A percentile compares a stretch with the other conserved stretches of the same genome.
Conservation (phyloP, 2,888 invertebrate genomes). For the Watsonalla binaria region DNA sequence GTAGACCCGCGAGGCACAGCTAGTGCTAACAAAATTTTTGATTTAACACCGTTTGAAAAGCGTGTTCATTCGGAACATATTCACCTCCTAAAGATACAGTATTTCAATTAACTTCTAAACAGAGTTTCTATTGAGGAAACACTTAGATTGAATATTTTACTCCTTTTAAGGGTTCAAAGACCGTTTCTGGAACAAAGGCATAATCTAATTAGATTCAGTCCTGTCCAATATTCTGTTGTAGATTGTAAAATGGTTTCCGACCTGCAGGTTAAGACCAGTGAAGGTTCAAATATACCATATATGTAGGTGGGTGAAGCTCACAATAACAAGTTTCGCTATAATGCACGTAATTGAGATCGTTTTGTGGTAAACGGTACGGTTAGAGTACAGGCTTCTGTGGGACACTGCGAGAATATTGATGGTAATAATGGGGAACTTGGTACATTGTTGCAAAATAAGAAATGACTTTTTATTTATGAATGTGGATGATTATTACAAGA, state of each 20-base stretch:
- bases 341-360: slow-evolving; percentile 52
- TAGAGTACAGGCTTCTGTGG: slow-evolving; percentile 26
- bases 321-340: slow-evolving; percentile 57
- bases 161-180: slow-evolving; percentile 9
- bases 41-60: no score
- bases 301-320: slow-evolving; percentile 34
- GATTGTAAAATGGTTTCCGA: slow-evolving; percentile 41
- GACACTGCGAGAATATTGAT: background rate
- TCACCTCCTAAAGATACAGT: background rate
- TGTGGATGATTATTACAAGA: no score
- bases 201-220: slow-evolving; percentile 44
- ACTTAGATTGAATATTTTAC: slow-evolving; percentile 11
- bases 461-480: no score
- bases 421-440: no score
- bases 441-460: no score
- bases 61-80: background rate
- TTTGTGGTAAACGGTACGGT: slow-evolving; percentile 16
- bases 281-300: slow-evolving; percentile 52
- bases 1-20: no score
- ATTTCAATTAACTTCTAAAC: slow-evolving; percentile 12
- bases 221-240: slow-evolving; percentile 48
- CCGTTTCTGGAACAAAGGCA: slow-evolving; percentile 22
- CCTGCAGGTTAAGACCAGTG: slow-evolving; percentile 37
- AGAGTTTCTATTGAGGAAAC: slow-evolving; percentile 9
- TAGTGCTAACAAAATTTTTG: no score